These are phyloP conservation scores for Lophotis ruficrista DNA, from an alignment of 2,113 vertebrate species.

Conservation along the genomic window DNA sequence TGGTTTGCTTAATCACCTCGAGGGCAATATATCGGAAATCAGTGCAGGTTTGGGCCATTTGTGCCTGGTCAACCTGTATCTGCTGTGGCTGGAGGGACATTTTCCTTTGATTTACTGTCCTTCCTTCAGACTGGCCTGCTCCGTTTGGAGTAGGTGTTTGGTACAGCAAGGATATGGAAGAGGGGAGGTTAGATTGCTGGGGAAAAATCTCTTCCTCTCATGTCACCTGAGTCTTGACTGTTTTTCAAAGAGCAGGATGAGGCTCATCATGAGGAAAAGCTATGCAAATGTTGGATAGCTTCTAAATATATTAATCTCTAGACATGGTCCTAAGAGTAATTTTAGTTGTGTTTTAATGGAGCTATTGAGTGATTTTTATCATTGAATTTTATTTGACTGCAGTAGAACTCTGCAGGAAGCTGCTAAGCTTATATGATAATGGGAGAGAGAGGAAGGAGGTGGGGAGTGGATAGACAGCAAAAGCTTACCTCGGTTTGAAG, in stretches of 20 bases:
- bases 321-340: constrained; percentile 46
- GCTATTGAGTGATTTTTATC: constrained; percentile 28
- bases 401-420: constrained; percentile 21
- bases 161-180: not conserved
- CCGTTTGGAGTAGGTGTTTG: not conserved
- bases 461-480: not conserved
- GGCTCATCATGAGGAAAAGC: not conserved
- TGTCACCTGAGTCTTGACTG: not conserved
- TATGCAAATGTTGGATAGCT: not conserved
- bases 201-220: not conserved
- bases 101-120: not conserved
- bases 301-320: constrained; percentile 61
- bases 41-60: not conserved
- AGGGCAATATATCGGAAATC: not conserved
- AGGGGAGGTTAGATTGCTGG: not conserved
- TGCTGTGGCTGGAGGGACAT: not conserved
- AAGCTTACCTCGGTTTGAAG: not conserved
- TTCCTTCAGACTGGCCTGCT: not conserved
- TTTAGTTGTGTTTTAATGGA: constrained; percentile 62
- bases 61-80: not conserved
- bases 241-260: not conserved
- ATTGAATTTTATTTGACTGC: constrained; percentile 48
- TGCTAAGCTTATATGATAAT: constrained; percentile 36
- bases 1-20: not conserved
- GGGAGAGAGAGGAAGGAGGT: not conserved